These are phyloP conservation scores for Euspilapteryx auroguttella DNA, from an alignment of 2,888 invertebrate genomes.

Conservation along the genomic window DNA sequence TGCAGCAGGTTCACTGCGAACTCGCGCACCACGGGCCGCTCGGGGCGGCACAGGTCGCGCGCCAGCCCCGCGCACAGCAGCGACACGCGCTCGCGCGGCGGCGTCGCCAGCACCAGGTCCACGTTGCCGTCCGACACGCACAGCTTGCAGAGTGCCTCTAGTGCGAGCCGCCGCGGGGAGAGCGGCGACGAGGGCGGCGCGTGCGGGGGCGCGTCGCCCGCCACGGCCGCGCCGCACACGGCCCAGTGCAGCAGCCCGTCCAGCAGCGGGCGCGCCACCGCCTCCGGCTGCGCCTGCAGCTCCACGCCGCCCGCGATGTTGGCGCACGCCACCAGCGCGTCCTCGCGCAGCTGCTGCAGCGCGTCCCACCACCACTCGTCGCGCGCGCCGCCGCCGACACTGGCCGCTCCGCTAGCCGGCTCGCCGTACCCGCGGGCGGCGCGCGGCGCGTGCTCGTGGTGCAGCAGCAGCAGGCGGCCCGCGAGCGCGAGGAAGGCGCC, in stretches of 20 bases:
- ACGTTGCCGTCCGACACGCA: constrained; percentile 98
- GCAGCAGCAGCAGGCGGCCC: constrained; percentile 86
- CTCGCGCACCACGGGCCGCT: constrained; percentile 93
- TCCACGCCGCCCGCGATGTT: constrained; percentile 96
- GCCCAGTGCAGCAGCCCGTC: constrained; percentile 98
- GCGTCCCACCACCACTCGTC: constrained; percentile 96
- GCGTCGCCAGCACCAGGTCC: constrained; percentile 95
- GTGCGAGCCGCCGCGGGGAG: constrained; percentile 90
- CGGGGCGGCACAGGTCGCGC: constrained; percentile 84
- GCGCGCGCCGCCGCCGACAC: constrained; percentile 78
- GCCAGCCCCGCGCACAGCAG: constrained; percentile 88
- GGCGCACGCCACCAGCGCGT: constrained; percentile 92
- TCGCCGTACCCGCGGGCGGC: constrained; percentile 85
- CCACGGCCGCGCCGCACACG: constrained; percentile 93
- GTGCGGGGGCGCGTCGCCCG: constrained; percentile 92
- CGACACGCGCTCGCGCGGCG: constrained; percentile 90
- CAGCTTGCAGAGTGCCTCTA: constrained; percentile 96
- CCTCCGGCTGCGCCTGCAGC: constrained; percentile 85
- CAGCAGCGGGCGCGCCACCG: constrained; percentile 89
- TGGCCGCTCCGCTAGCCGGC: constrained; percentile 77
- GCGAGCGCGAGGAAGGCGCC: constrained; percentile 85
- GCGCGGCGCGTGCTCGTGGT: constrained; percentile 89
- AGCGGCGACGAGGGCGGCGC: constrained; percentile 75
- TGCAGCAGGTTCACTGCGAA: constrained; percentile 96
- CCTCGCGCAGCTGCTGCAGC: constrained; percentile 90